phyloP scores from a whole-genome alignment of 2,113 vertebrate species.

The Pristiophorus japonicus region DNA sequence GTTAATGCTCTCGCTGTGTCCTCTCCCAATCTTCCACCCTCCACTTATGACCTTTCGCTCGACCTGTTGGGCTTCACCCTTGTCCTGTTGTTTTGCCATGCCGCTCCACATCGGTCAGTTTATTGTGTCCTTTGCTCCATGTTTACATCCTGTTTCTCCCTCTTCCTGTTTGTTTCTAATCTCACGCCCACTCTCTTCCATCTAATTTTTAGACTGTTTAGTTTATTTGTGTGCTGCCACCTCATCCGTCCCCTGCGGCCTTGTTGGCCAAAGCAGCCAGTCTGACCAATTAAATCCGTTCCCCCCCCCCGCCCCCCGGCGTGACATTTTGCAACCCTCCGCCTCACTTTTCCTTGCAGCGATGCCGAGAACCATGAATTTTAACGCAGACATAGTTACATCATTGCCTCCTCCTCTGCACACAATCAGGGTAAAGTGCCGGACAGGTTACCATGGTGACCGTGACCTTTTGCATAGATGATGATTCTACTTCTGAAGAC shows the following conservation, averaged over 20 bases:
- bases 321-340: not conserved
- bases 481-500: not conserved
- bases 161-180: not conserved
- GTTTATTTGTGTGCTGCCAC: not conserved
- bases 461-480: not conserved
- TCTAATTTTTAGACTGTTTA: not conserved
- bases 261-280: not conserved
- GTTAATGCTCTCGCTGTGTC: no score
- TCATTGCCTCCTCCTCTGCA: not conserved
- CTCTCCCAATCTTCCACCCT: not conserved
- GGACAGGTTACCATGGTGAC: slow-evolving; percentile 2
- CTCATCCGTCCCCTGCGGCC: not conserved
- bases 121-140: not conserved
- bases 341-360: not conserved
- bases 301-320: no score
- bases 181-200: not conserved
- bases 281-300: no score
- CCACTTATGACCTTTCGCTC: not conserved
- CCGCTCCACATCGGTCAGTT: not conserved
- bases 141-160: slow-evolving; percentile 1
- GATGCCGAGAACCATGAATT: not conserved
- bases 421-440: not conserved
- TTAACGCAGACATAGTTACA: not conserved
- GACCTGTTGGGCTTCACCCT: not conserved
- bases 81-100: not conserved